phyloP scores from a whole-genome alignment of 2,888 invertebrate genomes.

The Meganola albula region DNA sequence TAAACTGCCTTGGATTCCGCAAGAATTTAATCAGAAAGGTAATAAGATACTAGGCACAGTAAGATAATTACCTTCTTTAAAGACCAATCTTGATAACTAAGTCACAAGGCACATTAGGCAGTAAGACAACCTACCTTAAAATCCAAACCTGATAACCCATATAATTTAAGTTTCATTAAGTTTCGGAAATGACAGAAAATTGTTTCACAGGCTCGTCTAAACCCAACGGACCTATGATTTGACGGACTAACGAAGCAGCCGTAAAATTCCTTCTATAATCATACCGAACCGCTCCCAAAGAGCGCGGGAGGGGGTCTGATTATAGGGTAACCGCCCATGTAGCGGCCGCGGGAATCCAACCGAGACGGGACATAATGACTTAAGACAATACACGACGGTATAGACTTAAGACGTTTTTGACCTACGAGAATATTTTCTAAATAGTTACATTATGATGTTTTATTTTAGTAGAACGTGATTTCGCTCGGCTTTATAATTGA shows the following conservation, averaged over 20 bases:
- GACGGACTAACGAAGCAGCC: constrained; percentile 68
- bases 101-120: no score
- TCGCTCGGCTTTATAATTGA: constrained; percentile 46
- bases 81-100: no score
- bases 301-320: constrained; percentile 47
- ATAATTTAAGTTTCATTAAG: no score
- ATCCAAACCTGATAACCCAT: no score
- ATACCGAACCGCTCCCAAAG: constrained; percentile 51
- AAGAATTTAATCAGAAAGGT: no score
- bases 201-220: constrained; percentile 49
- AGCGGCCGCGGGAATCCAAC: constrained; percentile 41
- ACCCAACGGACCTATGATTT: constrained; percentile 64
- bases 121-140: no score
- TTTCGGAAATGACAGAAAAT: constrained; percentile 63
- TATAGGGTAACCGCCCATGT: constrained; percentile 71
- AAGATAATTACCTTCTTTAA: constrained; percentile 61
- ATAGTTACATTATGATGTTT: constrained; percentile 29
- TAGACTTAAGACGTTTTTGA: constrained; percentile 24
- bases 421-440: constrained; percentile 17
- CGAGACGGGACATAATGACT: constrained; percentile 39
- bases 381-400: constrained; percentile 41
- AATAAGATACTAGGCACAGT: no score
- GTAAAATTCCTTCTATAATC: constrained; percentile 69
- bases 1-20: no score
- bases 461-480: constrained; percentile 42